Percentiles rank a stretch among this genome's conserved stretches.
phyloP scores from a whole-genome alignment of 2,797 vertebrate species.

The Spatula clypeata region DNA sequence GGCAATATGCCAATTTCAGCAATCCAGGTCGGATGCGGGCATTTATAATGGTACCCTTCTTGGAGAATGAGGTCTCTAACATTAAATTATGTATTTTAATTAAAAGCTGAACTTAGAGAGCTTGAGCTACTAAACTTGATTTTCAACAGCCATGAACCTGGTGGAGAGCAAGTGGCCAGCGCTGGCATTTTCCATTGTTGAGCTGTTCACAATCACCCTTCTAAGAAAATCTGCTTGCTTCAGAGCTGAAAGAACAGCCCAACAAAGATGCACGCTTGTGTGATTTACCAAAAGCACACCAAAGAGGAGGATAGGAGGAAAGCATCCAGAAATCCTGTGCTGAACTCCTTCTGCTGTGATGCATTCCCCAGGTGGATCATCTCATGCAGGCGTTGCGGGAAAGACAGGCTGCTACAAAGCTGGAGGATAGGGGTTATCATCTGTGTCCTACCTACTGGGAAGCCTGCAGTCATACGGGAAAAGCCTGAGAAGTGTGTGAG shows the following conservation, averaged over 20 bases:
- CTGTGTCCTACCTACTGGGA: not conserved
- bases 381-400: not conserved
- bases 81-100: slow-evolving; percentile 70
- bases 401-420: not conserved
- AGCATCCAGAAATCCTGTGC: not conserved
- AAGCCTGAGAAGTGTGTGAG: rapidly evolving
- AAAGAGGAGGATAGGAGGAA: rapidly evolving
- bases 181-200: not conserved
- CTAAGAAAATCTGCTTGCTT: not conserved
- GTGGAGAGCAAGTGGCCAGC: not conserved
- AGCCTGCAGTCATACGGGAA: not conserved
- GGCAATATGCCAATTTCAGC: slow-evolving; percentile 58
- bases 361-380: not conserved
- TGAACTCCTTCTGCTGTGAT: not conserved
- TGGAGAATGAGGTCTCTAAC: not conserved
- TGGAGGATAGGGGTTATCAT: not conserved
- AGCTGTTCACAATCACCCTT: rapidly evolving
- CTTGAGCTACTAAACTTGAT: slow-evolving; percentile 36
- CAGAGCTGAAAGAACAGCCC: not conserved
- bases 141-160: not conserved
- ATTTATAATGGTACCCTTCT: slow-evolving; percentile 14
- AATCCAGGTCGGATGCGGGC: not conserved
- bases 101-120: slow-evolving; percentile 59
- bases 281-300: not conserved
- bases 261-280: rapidly evolving